Evolutionary conservation across 2,888 invertebrate species (phyloP), one percentile per base, ranked within the genome.

Genomic region (Fragum fragum): DNA sequence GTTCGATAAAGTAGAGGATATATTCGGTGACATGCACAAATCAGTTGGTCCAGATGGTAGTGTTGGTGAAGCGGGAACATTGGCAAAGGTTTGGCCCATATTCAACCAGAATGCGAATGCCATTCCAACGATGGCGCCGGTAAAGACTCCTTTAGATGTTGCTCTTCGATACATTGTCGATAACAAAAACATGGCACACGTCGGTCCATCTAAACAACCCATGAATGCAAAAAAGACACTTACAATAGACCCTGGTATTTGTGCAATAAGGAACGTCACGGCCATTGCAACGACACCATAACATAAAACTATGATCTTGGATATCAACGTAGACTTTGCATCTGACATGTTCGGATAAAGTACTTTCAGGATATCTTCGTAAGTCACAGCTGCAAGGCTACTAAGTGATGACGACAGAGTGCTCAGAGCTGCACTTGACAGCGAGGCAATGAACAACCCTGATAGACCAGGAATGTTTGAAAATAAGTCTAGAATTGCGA

Each of bases 381-480:
- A 79, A 0, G 75, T 79, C 6, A 79, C 63, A 9, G 80, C 71
- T 3, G 76, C 57, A 16, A 80, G 59, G n/a, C 72, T 74, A 36
- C 66, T 80, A 5, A 80, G 59, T 18, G 72, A 80, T 18, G 80
- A 76, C 3, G 76, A 81, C 6, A 81, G 52, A 6, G 80, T 81
- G 36, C 79, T 82, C 21, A 82, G 36, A 3, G 75, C 75, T 1
- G 82, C 82, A 55, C 82, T 82, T 0, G 78, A 82, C 1, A 82
- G 42, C 7, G 82, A 72, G 16, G 82, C 82, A 11, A 78, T 69
- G 29, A 82, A 82, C 28, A 82, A 23, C 7, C 81, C 81, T 0
- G 81, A 47, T 14, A 82, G 36, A 18, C 81, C 77, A 0, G 81
- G 81, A 16, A 52, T 42, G 11, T 73, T 21, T 1, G 61, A 16